Conservation (phyloP, 2,888 invertebrate species). For the Amaurobius ferox region DNA sequence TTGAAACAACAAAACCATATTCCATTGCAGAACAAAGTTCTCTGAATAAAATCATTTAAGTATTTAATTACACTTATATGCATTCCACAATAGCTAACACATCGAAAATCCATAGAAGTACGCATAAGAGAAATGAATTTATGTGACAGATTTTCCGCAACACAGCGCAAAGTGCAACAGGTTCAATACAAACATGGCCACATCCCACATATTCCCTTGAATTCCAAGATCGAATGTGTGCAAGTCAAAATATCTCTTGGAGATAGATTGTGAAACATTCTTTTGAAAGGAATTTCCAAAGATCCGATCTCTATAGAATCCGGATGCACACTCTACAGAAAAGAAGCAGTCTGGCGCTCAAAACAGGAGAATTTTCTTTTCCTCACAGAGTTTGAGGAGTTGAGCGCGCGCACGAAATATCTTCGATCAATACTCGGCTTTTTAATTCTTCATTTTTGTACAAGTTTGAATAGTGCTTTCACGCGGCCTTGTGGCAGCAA, state of each 20-base stretch:
- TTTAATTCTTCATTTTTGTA: constrained; percentile 49
- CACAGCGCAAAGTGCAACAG: not conserved
- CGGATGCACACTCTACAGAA: constrained; percentile 34
- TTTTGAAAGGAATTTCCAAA: constrained; percentile 20
- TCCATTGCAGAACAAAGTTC: too few species aligned
- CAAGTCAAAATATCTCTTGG: not conserved
- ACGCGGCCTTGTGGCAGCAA: constrained; percentile 30
- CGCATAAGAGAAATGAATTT: too few species aligned
- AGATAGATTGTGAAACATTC: not conserved
- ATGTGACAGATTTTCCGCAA: too few species aligned
- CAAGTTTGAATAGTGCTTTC: constrained; percentile 47
- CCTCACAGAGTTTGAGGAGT: constrained; percentile 16
- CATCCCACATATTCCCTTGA: not conserved
- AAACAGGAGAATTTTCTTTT: constrained; percentile 29
- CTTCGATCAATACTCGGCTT: constrained; percentile 28
- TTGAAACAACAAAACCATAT: too few species aligned
- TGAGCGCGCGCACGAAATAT: constrained; percentile 38
- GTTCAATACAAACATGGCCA: not conserved
- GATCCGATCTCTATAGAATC: constrained; percentile 56
- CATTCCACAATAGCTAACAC: too few species aligned
- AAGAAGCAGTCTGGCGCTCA: constrained; percentile 23
- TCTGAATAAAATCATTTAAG: too few species aligned
- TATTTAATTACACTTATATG: too few species aligned
- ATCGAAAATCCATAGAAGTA: too few species aligned
- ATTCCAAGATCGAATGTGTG: not conserved